These are phyloP conservation scores for Balaeniceps rex DNA, from an alignment of 2,113 vertebrate genomes.

Conservation along the genomic window DNA sequence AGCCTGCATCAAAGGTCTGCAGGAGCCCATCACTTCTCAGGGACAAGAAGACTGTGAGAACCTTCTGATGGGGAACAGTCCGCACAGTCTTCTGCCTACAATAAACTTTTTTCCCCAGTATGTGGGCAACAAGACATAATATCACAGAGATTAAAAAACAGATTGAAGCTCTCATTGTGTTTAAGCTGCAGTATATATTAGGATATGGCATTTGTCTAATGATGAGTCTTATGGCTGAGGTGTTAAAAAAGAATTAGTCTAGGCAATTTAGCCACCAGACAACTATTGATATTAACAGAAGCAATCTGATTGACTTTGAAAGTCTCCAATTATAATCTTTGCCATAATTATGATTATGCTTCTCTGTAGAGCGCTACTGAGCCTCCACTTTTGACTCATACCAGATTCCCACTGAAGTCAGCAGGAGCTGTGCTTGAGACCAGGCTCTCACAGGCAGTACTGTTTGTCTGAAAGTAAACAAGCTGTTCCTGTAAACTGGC, in stretches of 20 bases:
- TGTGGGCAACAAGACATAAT: slow-evolving; percentile 44
- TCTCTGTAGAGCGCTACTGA: not conserved
- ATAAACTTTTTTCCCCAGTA: not conserved
- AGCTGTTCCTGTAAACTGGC: slow-evolving; percentile 38
- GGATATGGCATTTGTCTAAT: slow-evolving; percentile 51
- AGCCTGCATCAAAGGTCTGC: not conserved
- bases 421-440: slow-evolving; percentile 14
- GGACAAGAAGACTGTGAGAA: not conserved
- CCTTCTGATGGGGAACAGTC: slow-evolving; percentile 1
- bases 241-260: slow-evolving; percentile 54
- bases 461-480: not conserved
- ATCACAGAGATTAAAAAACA: slow-evolving; percentile 37
- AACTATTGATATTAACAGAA: slow-evolving; percentile 16
- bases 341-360: slow-evolving; percentile 2
- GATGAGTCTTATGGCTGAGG: slow-evolving; percentile 50
- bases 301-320: slow-evolving; percentile 45
- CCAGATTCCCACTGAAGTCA: slow-evolving; percentile 34
- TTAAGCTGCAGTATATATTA: slow-evolving; percentile 49
- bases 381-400: slow-evolving; percentile 49
- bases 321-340: not conserved
- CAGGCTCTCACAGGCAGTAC: not conserved
- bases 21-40: not conserved
- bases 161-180: slow-evolving; percentile 60
- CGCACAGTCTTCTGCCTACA: slow-evolving; percentile 25
- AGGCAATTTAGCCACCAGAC: slow-evolving; percentile 33